Base-by-base conservation (phyloP, 2,888 invertebrate species). In the Tinea semifulvella region DNA sequence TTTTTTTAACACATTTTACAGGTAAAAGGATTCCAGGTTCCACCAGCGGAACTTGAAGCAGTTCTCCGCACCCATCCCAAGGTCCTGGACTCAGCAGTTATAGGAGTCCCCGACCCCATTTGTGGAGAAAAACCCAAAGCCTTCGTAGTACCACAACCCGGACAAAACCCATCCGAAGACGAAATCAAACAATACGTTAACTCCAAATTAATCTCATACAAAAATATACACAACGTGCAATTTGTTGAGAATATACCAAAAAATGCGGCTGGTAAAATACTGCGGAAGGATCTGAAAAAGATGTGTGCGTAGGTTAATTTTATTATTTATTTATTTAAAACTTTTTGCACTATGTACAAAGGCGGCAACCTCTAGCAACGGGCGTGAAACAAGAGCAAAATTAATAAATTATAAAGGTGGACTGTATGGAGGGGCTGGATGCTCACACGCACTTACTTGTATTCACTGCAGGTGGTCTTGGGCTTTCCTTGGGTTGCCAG, bases 21-120 rank as follows among this genome's bases (percentile, higher is more conserved):
- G 79, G 90, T 90, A 1, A 88, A 85, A 73, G 87, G 83, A 1
- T 86, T 82, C 66, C 85, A 94, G 87, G 94, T 96, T 13, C 87
- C 96, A 1, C 96, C 96, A 5, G 94, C 95, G 0, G 96, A 96
- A 65, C 63, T 96, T 22, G 96, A 96, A 68, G 88, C 84, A 39
- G 56, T 92, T 1, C 64, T 94, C 4, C 75, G 91, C 44, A 81
- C 84, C 1, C 90, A 92, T 66, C 90, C 92, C 0, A 85, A 85
- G 39, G 82, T 97, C 0, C 61, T 81, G 2, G 96, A 96, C 58
- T 92, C 90, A 0, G 96, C 91, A 0, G 95, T 96, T 0, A 68
- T 95, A 49, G 95, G 94, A 0, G 70, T 92, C n/a, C 86, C 88
- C 0, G 87, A 93, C 55, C 72, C 81, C 0, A 58, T 82, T 11